Evolutionary conservation across 2,888 invertebrate genomes (phyloP), one percentile per base, ranked within the genome.

Genomic region (Volucella zonaria): DNA sequence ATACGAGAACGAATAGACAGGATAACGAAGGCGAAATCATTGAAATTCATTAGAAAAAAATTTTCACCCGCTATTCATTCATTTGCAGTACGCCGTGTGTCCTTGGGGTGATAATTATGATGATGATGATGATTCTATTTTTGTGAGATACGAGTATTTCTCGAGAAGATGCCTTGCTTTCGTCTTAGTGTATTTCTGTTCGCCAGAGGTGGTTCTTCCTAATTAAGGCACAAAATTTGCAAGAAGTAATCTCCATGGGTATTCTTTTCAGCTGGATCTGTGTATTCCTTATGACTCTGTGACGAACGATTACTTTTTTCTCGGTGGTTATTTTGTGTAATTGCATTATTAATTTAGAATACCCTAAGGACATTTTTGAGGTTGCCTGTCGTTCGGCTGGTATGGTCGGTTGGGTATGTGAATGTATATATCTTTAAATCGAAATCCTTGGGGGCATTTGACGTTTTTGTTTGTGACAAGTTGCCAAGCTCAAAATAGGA

Each of bases 281-380:
- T 31, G 31, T 31, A 31, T 31, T 31, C 31, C 31, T 31, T 31
- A 31, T 31, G 31, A 31, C 31, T 31, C 31, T 52, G 49, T 66
- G 56, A 66, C 43, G 62, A 77, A 73, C 68, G 67, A 73, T 77
- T 77, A 67, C 67, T 51, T 42, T 58, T 49, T 43, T 40, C n/a
- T 56, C 14, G 68, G 70, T 71, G 76, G 62, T 67, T 80, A 80
- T 85, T 80, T 73, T 71, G 45, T 75, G 76, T 85, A 85, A 85
- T 85, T 85, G 80, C 80, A 80, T 85, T 80, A 85, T 85, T 85
- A 85, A 85, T 85, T 85, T 85, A 71, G 76, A 85, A 85, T 68
- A 43, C 82, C 82, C 74, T 38, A n/a, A 66, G 79, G 82, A 75
- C 68, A 67, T 51, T 68, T 73, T 10, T 62, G 61, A 67, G 70